phyloP scores from a whole-genome alignment of 2,113 vertebrate species.

The Mola mola region DNA sequence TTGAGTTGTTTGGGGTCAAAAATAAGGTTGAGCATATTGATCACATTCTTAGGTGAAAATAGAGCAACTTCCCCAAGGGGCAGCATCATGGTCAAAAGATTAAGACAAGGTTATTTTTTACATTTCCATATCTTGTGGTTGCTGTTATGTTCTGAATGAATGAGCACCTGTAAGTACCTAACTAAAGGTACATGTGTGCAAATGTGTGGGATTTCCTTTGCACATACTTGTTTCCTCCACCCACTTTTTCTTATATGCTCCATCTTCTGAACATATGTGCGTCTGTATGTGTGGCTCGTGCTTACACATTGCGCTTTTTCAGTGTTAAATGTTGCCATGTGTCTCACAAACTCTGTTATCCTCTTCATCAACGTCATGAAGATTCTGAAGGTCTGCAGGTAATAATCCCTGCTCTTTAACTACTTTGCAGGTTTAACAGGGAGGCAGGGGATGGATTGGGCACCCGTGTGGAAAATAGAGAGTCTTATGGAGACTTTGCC shows the following conservation, averaged over 20 bases:
- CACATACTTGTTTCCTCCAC: neutral
- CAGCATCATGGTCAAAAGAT: neutral
- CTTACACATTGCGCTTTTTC: neutral
- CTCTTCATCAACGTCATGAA: conserved; percentile 38
- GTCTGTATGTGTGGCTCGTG: conserved; percentile 1
- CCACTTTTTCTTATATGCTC: neutral
- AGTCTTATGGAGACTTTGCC: conserved; percentile 55
- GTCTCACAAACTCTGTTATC: conserved; percentile 44
- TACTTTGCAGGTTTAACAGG: conserved; percentile 54
- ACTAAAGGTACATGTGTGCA: neutral
- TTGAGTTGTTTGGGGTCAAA: neutral
- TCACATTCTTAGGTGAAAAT: conserved; percentile 1
- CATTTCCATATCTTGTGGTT: neutral
- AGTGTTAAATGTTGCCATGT: conserved; percentile 20
- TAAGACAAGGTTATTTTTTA: neutral
- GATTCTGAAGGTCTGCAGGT: conserved; percentile 30
- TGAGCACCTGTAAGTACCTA: neutral
- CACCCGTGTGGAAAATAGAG: conserved; percentile 62
- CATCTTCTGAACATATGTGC: conserved; percentile 3
- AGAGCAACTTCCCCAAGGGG: no score
- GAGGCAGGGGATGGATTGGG: neutral
- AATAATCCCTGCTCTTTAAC: conserved; percentile 62
- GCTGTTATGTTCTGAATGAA: neutral
- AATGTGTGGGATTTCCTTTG: neutral
- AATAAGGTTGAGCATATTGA: conserved; percentile 11